Evolutionary conservation across 2,113 vertebrate species (phyloP).

Genomic region (Asarcornis scutulata): DNA sequence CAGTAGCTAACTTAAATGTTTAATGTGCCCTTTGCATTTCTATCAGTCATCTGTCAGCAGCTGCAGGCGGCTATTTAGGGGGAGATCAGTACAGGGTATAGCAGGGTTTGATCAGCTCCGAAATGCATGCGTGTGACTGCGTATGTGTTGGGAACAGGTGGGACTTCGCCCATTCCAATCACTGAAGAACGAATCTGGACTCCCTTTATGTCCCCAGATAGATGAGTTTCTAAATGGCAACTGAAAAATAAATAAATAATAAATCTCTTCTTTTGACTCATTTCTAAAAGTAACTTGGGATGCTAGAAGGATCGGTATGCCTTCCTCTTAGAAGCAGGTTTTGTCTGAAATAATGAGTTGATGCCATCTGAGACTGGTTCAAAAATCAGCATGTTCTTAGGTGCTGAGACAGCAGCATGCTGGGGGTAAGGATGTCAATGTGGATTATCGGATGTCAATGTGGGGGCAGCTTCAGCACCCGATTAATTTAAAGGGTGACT

Average conservation of each 20-base stretch:
- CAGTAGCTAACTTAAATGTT: neutral
- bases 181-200: neutral
- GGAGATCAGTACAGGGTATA: neutral
- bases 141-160: neutral
- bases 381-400: neutral
- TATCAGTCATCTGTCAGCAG: neutral
- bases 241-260: neutral
- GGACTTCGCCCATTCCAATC: neutral
- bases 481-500: neutral
- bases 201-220: neutral
- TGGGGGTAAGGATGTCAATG: neutral
- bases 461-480: neutral
- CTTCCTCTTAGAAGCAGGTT: neutral
- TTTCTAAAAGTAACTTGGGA: slow-evolving; percentile 8
- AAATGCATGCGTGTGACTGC: fast-evolving
- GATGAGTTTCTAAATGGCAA: neutral
- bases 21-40: neutral
- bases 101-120: neutral
- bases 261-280: neutral
- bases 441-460: too few relatives aligned
- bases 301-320: neutral
- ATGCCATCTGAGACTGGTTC: neutral
- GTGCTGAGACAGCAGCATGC: fast-evolving
- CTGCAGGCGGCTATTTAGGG: neutral
- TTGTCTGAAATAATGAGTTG: slow-evolving; percentile 31